Base-by-base conservation (phyloP, 2,797 vertebrate genomes). In the Pelodytes ibericus region DNA sequence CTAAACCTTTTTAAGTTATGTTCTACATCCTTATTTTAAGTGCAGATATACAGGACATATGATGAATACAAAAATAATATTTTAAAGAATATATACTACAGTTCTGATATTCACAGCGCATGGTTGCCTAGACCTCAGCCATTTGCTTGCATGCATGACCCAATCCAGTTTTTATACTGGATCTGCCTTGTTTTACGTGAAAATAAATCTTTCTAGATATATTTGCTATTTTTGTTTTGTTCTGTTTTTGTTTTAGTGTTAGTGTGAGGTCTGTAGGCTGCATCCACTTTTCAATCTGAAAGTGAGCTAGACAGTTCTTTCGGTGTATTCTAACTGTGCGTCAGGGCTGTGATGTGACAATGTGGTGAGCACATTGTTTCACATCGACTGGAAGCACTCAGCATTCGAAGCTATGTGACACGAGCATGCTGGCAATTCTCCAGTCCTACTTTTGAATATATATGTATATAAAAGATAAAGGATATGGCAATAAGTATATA, bases 371-470 rank as follows among this genome's bases (percentile, higher is more conserved):
- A 90, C 91, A 91, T 94, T 88, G 81, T 84, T 84, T 93, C 93
- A 94, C 92, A 95, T 95, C 94, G 86, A 26, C 90, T 94, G 93
- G 94, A 95, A 93, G 90, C 89, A 80, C 31, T 39, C 92, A 91
- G 90, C 89, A 88, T 86, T 82, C 82, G 86, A 91, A 91, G 89
- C 92, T 84, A 87, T 81, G 88, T 91, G 91, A 94, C 89, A 91
- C 85, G 84, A 86, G 88, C 89, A 92, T 92, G 92, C 92, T 93
- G 89, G 87, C 81, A 80, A 83, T 83, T 87, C 87, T 94, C 93
- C 92, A 92, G 90, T 88, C 88, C 81, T 80, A 84, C 59, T 87
- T 84, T 85, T 92, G 82, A 85, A 87, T 89, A 89, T 89, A 88
- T 88, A 88, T 86, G 86, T 84, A 73, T 16, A 75, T 77, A 72